Evolutionary conservation across 2,113 vertebrate species (phyloP), one percentile per base, ranked within the genome.

Genomic region (Scomber scombrus): DNA sequence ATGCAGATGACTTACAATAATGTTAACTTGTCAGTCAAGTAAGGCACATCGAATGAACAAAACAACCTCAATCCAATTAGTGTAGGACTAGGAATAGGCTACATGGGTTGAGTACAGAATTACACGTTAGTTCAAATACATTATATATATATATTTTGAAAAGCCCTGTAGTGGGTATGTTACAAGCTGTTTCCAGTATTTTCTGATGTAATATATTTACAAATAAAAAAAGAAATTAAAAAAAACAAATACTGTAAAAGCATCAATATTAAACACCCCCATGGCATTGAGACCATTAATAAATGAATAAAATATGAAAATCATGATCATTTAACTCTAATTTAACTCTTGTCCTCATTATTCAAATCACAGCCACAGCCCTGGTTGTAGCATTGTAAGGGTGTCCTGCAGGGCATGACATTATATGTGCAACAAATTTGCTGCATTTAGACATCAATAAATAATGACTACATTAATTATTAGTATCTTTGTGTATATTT

Each of bases 401-500:
- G 13, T 11, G 19, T 16, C 54, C 0, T 11, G 50, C 47, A 54
- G 16, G n/a, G 4, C 13, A 52, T 19, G 31, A 19, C 13, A 54
- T 43, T 60, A 43, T 52, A 64, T 68, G 52, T 65, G 29, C 54
- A 70, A 58, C 40, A 68, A 40, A 40, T 40, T 9, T 40, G 34
- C 34, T 9, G 21, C 49, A 50, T 77, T 74, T 29, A 54, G 4
- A 73, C 62, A 74, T 74, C 16, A 78, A 71, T 82, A 65, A 75
- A 57, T 81, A 19, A 83, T 52, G 7, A 60, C 13, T 71, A 51
- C 61, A 78, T 80, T 21, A 66, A 84, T 80, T 63, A 70, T 82
- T 81, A 23, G 5, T 50, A 16, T 46, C 11, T 60, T 45, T 23
- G 47, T 21, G 16, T 54, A 34, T 81, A 52, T 72, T 64, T 52